Evolutionary conservation across 1,140 invertebrate species (phyloP), one percentile per base, ranked within the genome.

Genomic region (Melitaea cinxia): DNA sequence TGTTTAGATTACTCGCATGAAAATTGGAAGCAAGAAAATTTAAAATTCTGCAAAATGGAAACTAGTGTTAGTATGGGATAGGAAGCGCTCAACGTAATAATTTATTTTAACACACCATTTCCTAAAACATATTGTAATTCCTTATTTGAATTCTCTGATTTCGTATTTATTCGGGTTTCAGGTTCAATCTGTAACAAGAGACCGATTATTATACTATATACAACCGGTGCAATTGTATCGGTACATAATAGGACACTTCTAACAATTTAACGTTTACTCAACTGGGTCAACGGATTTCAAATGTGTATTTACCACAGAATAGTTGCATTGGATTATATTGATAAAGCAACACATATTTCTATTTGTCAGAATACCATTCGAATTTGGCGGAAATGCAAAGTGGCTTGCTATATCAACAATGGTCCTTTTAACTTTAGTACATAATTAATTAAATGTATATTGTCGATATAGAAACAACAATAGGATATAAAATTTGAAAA

Each of bases 201-300:
- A 67, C 61, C 52, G 60, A 61, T 59, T 49, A 59, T 58, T 62
- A 47, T 49, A 67, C 24, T 61, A 62, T 65, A n/a, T n/a, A 70
- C 72, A 73, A 70, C 67, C 65, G 53, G 45, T 73, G 35, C 50
- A 74, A 77, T 78, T 70, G 68, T 64, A 71, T 61, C 58, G 57
- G 71, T 45, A 68, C 68, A 77, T 71, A 77, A 80, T 81, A 71
- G 70, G 33, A 70, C 61, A 60, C 65, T 39, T 56, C 65, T 70
- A 61, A 75, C 73, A 74, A 77, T 79, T 61, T 55, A 59, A 69
- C 30, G 57, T 67, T 70, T 68, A 42, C 70, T 68, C 66, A 88
- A 73, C 74, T 86, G 65, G 85, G 85, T 85, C 81, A 79, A 66
- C 69, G 73, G 70, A 79, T 83, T 78, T 71, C 74, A 82, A 82